Evolutionary conservation across 2,797 vertebrate species (phyloP).

Genomic region (Alfaro cultratus): DNA sequence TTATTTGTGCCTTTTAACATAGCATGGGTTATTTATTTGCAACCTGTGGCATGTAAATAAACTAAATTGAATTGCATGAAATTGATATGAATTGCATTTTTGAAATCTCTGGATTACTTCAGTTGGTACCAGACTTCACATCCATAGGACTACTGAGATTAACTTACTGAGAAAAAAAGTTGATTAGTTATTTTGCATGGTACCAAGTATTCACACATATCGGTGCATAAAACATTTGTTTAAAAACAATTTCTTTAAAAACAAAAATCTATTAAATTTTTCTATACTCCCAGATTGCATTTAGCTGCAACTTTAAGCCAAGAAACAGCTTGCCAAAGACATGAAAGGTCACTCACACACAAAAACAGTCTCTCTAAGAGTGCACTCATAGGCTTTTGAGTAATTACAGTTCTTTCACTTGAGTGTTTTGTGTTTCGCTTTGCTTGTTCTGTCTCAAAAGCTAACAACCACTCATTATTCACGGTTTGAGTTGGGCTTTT

Average conservation of each 20-base stretch:
- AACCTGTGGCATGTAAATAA: not conserved
- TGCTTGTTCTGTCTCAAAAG: slow-evolving; percentile 85
- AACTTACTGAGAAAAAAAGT: not conserved
- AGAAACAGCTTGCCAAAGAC: slow-evolving; percentile 78
- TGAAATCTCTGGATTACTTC: not conserved
- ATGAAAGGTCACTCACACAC: slow-evolving; percentile 83
- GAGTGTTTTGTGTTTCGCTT: slow-evolving; percentile 87
- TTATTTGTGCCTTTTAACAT: no score
- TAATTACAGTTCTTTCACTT: slow-evolving; percentile 85
- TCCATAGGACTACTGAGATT: not conserved
- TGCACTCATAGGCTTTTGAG: slow-evolving; percentile 82
- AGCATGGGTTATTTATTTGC: not conserved
- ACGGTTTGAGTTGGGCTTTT: slow-evolving; percentile 76
- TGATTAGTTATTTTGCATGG: not conserved
- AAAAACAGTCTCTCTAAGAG: slow-evolving; percentile 82
- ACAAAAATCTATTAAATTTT: slow-evolving; percentile 40
- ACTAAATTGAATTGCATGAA: not conserved
- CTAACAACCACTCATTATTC: slow-evolving; percentile 88
- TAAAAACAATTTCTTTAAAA: slow-evolving; percentile 39
- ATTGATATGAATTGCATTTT: not conserved
- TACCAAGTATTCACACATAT: not conserved
- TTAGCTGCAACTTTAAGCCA: slow-evolving; percentile 60
- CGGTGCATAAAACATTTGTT: slow-evolving; percentile 32
- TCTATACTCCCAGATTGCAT: slow-evolving; percentile 51
- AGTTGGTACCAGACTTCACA: not conserved